These are phyloP conservation scores for Natator depressus DNA, from an alignment of 2,113 vertebrate species.

Conservation along the genomic window DNA sequence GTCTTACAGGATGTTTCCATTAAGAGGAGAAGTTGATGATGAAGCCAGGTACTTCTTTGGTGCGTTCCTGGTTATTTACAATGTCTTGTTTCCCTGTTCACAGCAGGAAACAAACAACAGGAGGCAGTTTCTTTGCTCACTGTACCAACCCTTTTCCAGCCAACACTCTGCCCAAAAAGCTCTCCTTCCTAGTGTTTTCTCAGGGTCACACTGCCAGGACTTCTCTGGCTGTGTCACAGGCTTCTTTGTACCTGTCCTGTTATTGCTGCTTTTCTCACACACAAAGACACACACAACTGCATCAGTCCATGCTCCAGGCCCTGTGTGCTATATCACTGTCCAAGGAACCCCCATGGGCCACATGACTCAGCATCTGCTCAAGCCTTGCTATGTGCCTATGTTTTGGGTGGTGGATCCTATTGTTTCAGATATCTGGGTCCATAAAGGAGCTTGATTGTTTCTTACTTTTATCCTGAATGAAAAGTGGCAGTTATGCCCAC, in stretches of 20 bases:
- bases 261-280: not conserved
- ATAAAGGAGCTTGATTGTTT: too few relatives aligned
- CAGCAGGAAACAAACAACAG: too few relatives aligned
- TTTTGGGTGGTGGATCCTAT: too few relatives aligned
- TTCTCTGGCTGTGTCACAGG: not conserved
- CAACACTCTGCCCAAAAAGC: not conserved
- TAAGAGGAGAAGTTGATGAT: not conserved
- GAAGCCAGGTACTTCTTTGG: not conserved
- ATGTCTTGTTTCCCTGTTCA: too few relatives aligned
- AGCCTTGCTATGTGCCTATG: too few relatives aligned
- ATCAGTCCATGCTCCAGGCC: not conserved
- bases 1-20: not conserved
- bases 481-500: too few relatives aligned
- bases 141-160: not conserved
- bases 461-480: too few relatives aligned
- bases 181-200: not conserved
- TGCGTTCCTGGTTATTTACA: not conserved
- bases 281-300: not conserved
- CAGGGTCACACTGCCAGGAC: not conserved
- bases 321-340: not conserved
- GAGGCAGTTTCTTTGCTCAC: too few relatives aligned
- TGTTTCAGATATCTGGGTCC: too few relatives aligned
- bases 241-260: not conserved
- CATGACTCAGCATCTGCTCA: too few relatives aligned
- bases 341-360: too few relatives aligned